Conservation (phyloP, 2,797 vertebrate genomes). For the Amniataba percoides region DNA sequence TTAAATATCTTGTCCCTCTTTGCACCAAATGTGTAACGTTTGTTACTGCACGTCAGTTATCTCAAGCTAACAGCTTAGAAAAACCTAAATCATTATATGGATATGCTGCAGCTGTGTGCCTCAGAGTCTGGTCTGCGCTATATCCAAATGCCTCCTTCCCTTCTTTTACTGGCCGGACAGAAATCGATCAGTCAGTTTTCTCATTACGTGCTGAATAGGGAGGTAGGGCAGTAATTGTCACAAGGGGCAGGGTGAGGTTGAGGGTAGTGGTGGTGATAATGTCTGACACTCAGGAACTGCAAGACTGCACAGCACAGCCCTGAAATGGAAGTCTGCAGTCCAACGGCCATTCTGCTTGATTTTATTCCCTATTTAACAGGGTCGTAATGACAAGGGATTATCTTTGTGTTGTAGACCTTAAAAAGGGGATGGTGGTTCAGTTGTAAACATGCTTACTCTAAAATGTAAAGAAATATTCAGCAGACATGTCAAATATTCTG, state of each 20-base stretch:
- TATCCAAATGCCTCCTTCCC: slow-evolving; percentile 63
- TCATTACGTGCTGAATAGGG: slow-evolving; percentile 86
- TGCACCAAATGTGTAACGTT: slow-evolving; percentile 1
- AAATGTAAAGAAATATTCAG: slow-evolving; percentile 20
- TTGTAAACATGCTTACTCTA: slow-evolving; percentile 32
- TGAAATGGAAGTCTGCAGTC: slow-evolving; percentile 75
- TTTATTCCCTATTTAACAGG: slow-evolving; percentile 76
- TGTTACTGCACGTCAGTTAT: neutral
- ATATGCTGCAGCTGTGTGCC: slow-evolving; percentile 57
- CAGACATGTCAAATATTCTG: slow-evolving; percentile 11
- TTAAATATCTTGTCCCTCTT: neutral
- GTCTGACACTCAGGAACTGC: slow-evolving; percentile 79
- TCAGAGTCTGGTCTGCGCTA: slow-evolving; percentile 59
- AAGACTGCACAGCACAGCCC: slow-evolving; percentile 73
- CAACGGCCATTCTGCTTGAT: slow-evolving; percentile 70
- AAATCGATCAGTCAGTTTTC: slow-evolving; percentile 88
- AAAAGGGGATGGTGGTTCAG: slow-evolving; percentile 39
- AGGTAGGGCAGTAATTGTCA: slow-evolving; percentile 86
- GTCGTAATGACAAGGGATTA: slow-evolving; percentile 68
- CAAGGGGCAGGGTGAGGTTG: slow-evolving; percentile 83
- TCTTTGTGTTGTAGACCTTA: slow-evolving; percentile 59
- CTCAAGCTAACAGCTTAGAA: slow-evolving; percentile 23
- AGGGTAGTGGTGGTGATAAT: slow-evolving; percentile 82
- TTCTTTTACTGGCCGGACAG: slow-evolving; percentile 80
- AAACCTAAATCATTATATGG: slow-evolving; percentile 28